phyloP scores from a whole-genome alignment of 2,888 invertebrate species.

The Pachymerium ferrugineum region DNA sequence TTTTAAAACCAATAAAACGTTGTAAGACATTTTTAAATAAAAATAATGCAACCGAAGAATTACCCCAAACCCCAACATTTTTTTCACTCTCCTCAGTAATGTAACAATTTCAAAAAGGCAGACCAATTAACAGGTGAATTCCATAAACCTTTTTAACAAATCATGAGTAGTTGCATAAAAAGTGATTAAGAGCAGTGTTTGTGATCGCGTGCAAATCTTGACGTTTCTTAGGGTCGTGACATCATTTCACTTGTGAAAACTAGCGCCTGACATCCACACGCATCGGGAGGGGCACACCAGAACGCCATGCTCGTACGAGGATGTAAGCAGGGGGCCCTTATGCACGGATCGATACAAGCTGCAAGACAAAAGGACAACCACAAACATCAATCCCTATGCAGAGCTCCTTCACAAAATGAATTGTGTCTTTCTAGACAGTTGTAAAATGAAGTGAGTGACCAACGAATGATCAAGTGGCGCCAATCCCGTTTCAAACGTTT shows the following conservation, averaged over 20 bases:
- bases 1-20: too few species aligned
- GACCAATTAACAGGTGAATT: too few species aligned
- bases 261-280: constrained; percentile 14
- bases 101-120: too few species aligned
- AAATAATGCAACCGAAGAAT: too few species aligned
- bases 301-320: constrained; percentile 1
- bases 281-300: constrained; percentile 17
- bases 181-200: not conserved
- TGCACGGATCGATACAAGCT: not conserved
- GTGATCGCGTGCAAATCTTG: constrained; percentile 6
- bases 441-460: constrained; percentile 16
- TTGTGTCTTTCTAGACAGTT: constrained; percentile 11
- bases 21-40: too few species aligned
- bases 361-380: not conserved
- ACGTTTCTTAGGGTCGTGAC: constrained; percentile 16
- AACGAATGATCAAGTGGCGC: constrained; percentile 17
- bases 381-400: not conserved
- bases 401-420: not conserved
- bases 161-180: not conserved
- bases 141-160: too few species aligned
- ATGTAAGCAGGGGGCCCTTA: constrained; percentile 20
- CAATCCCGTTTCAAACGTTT: not conserved
- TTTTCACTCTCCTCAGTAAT: too few species aligned
- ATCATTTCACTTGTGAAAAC: constrained; percentile 11
- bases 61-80: too few species aligned